phyloP scores from a whole-genome alignment of 2,113 vertebrate species.

The Poeciliopsis retropinna region DNA sequence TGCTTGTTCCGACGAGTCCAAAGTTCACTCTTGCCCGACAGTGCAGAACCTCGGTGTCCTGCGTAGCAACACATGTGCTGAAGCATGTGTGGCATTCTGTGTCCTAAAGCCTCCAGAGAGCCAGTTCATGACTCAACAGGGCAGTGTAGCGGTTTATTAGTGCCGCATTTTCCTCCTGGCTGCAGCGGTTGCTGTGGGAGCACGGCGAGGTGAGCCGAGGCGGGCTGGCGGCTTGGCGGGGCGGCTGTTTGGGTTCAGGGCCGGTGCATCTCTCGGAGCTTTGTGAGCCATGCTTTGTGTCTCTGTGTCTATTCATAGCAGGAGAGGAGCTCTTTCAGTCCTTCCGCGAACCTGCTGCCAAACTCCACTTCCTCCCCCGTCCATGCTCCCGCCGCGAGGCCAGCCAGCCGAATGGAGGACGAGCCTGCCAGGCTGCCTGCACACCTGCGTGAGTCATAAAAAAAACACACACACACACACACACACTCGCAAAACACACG shows the following conservation, averaged over 20 bases:
- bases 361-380: conserved; percentile 90
- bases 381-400: conserved; percentile 90
- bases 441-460: conserved; percentile 92
- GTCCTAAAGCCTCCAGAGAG: not conserved
- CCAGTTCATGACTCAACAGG: not conserved
- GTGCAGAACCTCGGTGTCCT: not conserved
- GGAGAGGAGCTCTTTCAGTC: conserved; percentile 95
- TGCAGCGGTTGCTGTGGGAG: conserved; percentile 29
- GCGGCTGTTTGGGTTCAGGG: conserved; percentile 69
- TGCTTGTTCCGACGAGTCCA: no score
- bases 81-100: conserved; percentile 24
- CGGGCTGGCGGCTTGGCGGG: conserved; percentile 55
- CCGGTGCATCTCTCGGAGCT: conserved; percentile 61
- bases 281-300: conserved; percentile 77
- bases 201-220: conserved; percentile 40
- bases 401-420: conserved; percentile 92
- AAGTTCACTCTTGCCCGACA: no score
- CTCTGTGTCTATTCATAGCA: conserved; percentile 90
- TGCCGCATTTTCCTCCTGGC: not conserved
- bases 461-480: not conserved
- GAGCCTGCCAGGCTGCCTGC: conserved; percentile 90
- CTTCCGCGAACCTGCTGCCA: conserved; percentile 90
- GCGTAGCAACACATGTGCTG: not conserved
- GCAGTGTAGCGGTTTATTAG: conserved; percentile 9
- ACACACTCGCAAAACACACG: conserved; percentile 42